Base-by-base conservation (phyloP, 1,140 invertebrate genomes). In the Helicoverpa zea region DNA sequence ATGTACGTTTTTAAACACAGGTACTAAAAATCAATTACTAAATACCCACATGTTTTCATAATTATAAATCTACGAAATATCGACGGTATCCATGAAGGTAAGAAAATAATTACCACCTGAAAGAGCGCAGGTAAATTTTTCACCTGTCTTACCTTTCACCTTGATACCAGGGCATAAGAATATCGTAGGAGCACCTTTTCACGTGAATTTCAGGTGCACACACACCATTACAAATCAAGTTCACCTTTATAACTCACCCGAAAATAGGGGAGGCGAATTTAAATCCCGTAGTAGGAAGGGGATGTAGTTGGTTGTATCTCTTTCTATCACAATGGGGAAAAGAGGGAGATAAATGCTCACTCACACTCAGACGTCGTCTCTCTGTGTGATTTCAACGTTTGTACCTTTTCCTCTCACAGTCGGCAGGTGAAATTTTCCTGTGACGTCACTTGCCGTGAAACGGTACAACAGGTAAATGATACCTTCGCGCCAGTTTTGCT, bases 131-230 rank as follows among this genome's bases (percentile, higher is more conserved):
- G 87, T 90, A 84, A 88, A 88, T 85, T 89, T 89, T 89, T 92
- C 88, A 92, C 92, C 90, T 94, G 90, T 89, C 88, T 89, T 91
- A 88, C 83, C 70, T 88, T 83, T 88, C 87, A 93, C 92, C 90
- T 92, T 87, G 82, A 70, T 89, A 94, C 92, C 83, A 92, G 92
- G 92, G 76, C 18, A 84, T 79, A 81, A 93, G 87, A 73, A 90
- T 77, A 11, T 35, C 23, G 11, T n/a, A 89, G 84, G 84, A 89
- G 83, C 61, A 88, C 85, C 86, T 88, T 89, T 82, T 72, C 80
- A 86, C 88, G 82, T 86, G 66, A 59, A 70, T 66, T 87, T 84
- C 84, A 86, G 84, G 85, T 82, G 77, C 70, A 81, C 84, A 49
- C 83, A 87, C 83, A 84, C 79, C 54, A 47, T 12, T 14, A 54